A percentile compares a stretch with the other conserved stretches of the same genome.
These are phyloP conservation scores for Pectinophora gossypiella DNA, from an alignment of 1,140 invertebrate genomes.

Conservation along the genomic window DNA sequence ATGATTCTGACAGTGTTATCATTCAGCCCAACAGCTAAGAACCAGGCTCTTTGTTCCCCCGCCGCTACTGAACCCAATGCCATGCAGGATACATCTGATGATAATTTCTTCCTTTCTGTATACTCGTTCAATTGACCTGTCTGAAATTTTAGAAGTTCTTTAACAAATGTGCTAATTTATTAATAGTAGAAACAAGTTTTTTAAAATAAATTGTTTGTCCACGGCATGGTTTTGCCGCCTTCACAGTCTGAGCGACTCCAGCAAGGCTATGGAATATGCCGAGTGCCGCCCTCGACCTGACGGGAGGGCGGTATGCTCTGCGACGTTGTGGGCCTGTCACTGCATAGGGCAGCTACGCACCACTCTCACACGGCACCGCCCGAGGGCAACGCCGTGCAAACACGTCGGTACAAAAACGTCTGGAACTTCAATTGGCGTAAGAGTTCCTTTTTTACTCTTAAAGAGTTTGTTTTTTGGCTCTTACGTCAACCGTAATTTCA, in stretches of 20 bases:
- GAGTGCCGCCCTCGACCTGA: constrained; percentile 54
- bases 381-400: constrained; percentile 44
- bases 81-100: constrained; percentile 98
- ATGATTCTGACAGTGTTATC: constrained; percentile 99
- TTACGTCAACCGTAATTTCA: no score
- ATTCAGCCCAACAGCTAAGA: constrained; percentile 96
- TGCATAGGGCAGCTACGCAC: constrained; percentile 60
- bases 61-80: constrained; percentile 95
- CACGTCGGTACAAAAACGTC: constrained; percentile 48
- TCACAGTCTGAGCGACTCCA: constrained; percentile 63
- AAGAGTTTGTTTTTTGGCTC: no score
- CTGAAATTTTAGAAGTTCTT: constrained; percentile 73
- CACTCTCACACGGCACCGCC: constrained; percentile 42
- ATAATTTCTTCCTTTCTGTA: constrained; percentile 97
- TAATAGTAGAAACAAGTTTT: not conserved
- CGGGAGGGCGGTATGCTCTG: constrained; percentile 49
- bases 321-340: constrained; percentile 66
- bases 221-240: constrained; percentile 72
- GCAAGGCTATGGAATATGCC: constrained; percentile 73
- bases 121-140: constrained; percentile 99
- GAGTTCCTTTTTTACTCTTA: no score
- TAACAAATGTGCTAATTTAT: not conserved
- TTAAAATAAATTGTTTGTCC: constrained; percentile 37
- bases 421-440: no score
- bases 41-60: constrained; percentile 96